Evolutionary conservation across 2,113 vertebrate species (phyloP), one percentile per base, ranked within the genome.

Genomic region (Platichthys flesus): DNA sequence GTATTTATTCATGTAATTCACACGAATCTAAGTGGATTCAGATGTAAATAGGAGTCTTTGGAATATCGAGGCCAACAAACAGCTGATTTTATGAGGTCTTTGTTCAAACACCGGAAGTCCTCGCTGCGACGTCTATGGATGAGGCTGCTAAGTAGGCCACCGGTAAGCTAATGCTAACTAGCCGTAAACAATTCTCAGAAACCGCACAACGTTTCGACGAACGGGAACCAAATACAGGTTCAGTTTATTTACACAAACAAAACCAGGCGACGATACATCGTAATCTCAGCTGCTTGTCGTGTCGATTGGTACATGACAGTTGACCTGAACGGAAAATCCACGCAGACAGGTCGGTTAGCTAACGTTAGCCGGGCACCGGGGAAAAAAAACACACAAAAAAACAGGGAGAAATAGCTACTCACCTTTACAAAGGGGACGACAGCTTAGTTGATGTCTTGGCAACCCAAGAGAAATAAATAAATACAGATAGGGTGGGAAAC

Each of bases 351-450:
- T 51, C 21, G 52, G 52, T 35, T 67, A 68, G 79, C 73, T 73
- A 73, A 18, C 66, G 42, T 54, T 76, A 85, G 70, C 77, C 35
- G 58, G 31, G 5, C 57, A 18, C 31, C 2, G 51, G 20, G 20
- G 8, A n/a, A 9, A 21, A 21, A 54, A 21, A n/a, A 37, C 1
- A 9, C 2, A 37, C n/a, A 26, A 3, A 56, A 71, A 31, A 54
- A 15, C 51, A 5, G 4, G 35, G 14, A 0, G 24, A 65, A 12
- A 62, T 13, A 23, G 1, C 85, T 51, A 51, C 47, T 88, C 89
- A 94, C 94, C 93, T 93, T 93, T 86, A 86, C 84, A 56, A 91
- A 94, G 87, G 77, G 85, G 63, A 84, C 92, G 87, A 93, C 94
- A 94, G 93, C 71, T 31, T 85, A 63, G 20, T 21, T 20, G 61